phyloP scores from a whole-genome alignment of 1,140 invertebrate genomes.

The Drosophila auraria region DNA sequence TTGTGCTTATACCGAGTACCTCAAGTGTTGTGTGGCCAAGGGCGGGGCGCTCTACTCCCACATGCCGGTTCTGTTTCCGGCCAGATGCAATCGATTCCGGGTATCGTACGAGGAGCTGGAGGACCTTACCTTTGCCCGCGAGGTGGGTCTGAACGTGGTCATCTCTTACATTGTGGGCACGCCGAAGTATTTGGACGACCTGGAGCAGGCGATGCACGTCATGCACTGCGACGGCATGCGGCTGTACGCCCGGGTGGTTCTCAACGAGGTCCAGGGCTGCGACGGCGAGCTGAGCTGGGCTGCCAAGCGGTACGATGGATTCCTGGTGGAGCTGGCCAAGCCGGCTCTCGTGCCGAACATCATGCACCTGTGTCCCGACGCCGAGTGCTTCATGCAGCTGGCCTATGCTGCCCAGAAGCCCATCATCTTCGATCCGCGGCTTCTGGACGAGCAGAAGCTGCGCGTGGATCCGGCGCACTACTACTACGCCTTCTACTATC shows the following conservation, averaged over 20 bases:
- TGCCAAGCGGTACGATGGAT: conserved; percentile 68
- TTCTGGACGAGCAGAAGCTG: conserved; percentile 49
- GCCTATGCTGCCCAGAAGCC: conserved; percentile 65
- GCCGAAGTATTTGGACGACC: conserved; percentile 53
- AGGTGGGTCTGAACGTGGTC: conserved; percentile 73
- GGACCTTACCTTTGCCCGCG: conserved; percentile 74
- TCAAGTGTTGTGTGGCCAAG: conserved; percentile 61
- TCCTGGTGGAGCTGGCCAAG: conserved; percentile 61
- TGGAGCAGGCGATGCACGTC: conserved; percentile 42
- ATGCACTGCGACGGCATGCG: conserved; percentile 65
- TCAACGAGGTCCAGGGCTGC: conserved; percentile 70
- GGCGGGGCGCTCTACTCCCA: conserved; percentile 49
- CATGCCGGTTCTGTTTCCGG: conserved; percentile 72
- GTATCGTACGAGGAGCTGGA: conserved; percentile 78
- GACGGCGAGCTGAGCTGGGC: conserved; percentile 68
- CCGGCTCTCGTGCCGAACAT: conserved; percentile 44
- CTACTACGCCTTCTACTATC: conserved; percentile 69
- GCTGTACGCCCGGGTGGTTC: conserved; percentile 62
- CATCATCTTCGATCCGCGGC: conserved; percentile 59
- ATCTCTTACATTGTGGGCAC: conserved; percentile 65
- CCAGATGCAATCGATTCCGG: conserved; percentile 47
- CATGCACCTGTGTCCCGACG: conserved; percentile 61
- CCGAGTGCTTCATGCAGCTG: conserved; percentile 61
- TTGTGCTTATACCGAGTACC: conserved; percentile 12
- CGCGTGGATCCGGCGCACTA: conserved; percentile 66